These are phyloP conservation scores for Melanostoma scalare DNA, from an alignment of 2,888 invertebrate genomes.

Conservation along the genomic window DNA sequence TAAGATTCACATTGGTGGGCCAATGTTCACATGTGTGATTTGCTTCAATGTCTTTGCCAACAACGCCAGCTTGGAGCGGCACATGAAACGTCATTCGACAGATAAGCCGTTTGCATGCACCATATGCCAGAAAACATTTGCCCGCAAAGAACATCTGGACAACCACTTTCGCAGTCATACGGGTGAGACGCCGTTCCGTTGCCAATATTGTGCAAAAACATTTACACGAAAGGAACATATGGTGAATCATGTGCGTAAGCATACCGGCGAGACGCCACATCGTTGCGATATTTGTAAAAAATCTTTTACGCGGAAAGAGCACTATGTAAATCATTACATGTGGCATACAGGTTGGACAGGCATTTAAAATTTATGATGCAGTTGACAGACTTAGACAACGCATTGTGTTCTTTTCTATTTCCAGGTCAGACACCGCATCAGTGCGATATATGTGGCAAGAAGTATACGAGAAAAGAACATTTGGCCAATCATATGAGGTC, in stretches of 20 bases:
- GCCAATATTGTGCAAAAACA: conserved; percentile 92
- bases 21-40: conserved; percentile 88
- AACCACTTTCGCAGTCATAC: conserved; percentile 92
- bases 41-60: conserved; percentile 90
- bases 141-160: conserved; percentile 92
- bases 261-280: conserved; percentile 92
- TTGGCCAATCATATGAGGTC: conserved; percentile 94
- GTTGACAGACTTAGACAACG: conserved; percentile 44
- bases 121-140: conserved; percentile 93
- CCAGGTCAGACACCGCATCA: conserved; percentile 93
- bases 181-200: conserved; percentile 92
- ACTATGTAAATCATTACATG: conserved; percentile 92
- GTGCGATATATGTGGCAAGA: conserved; percentile 93
- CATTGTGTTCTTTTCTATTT: conserved; percentile 52
- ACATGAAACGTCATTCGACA: conserved; percentile 91
- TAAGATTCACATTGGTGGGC: conserved; percentile 91
- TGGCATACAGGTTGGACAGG: conserved; percentile 84
- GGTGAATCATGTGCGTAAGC: conserved; percentile 92
- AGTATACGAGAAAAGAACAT: conserved; percentile 94
- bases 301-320: conserved; percentile 93
- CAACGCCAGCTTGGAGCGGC: conserved; percentile 87
- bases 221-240: conserved; percentile 94
- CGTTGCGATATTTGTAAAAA: conserved; percentile 93
- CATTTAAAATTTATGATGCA: conserved; percentile 42
- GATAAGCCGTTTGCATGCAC: conserved; percentile 93